Base-by-base conservation (phyloP, 2,888 invertebrate genomes). In the Pollenia labialis region DNA sequence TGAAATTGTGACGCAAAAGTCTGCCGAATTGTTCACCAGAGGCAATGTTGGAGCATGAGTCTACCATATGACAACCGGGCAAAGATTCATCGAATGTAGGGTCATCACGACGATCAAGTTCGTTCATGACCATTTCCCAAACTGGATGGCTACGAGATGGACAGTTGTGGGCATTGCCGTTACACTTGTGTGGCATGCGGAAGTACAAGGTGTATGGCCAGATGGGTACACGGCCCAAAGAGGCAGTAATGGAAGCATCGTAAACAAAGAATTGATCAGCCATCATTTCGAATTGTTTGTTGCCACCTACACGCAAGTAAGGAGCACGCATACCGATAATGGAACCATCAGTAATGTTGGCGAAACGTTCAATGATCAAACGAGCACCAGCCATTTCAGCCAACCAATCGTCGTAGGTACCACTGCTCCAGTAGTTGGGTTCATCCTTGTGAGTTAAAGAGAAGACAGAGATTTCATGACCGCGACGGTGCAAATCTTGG, bases 181-280 rank as follows among this genome's bases (percentile, higher is more conserved):
- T 97, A 93, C 98, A 98, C 93, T 97, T 98, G 94, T 98, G 98
- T 0, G 98, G 98, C 97, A 98, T 98, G 88, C 98, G 96, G 96
- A 98, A 98, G 94, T 99, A 98, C 40, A 99, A 94, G 3, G 99
- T 99, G 94, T 99, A 99, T 0, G 99, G 99, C 99, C 99, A 99
- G 93, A 98, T 97, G 74, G 98, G 98, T 42, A 98, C 97, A 69
- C 97, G 96, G 50, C 96, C 95, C 79, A 98, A 94, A 0, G 98
- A 97, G 42, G 98, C 98, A 1, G 98, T 98, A 91, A 99, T 98
- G 12, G 98, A 98, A 40, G 98, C 97, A 92, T 99, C 99, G 93
- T 98, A 99, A 9, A 97, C 96, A 93, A 98, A 98, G 94, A 97
- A 97, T 92, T 98, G 97, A 93, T 98, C 98, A 79, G 97, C 96